Evolutionary conservation across 2,113 vertebrate species (phyloP).

Genomic region (Corythaixoides concolor): DNA sequence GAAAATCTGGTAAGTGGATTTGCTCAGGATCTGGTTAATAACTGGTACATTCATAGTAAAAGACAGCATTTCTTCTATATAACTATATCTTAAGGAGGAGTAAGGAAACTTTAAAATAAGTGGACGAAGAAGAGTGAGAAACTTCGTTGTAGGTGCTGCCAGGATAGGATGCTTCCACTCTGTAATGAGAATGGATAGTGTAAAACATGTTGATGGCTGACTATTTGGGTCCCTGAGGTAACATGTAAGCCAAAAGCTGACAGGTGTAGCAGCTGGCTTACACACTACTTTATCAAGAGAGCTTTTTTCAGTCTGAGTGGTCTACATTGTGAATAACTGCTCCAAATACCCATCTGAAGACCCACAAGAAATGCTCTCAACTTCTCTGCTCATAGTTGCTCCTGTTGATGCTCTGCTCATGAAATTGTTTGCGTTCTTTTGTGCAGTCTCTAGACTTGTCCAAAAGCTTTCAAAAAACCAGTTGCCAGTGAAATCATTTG

Average conservation of each 20-base stretch:
- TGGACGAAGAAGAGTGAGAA: not conserved
- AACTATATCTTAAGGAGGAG: not conserved
- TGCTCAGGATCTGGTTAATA: not conserved
- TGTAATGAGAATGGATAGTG: not conserved
- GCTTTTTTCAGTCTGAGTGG: not conserved
- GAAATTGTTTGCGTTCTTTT: not conserved
- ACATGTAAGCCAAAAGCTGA: not conserved
- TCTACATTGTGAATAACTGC: not conserved
- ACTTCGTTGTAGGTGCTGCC: not conserved
- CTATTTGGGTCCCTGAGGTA: not conserved
- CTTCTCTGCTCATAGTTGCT: not conserved
- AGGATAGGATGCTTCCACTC: not conserved
- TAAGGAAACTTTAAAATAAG: not conserved
- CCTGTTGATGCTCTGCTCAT: not conserved
- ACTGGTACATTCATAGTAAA: not conserved
- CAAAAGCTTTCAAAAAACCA: not conserved
- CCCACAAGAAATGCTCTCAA: not conserved
- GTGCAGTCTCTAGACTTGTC: not conserved
- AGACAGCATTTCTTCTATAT: not conserved
- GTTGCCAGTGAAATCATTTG: not conserved
- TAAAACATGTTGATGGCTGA: not conserved
- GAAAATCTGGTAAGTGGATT: not conserved
- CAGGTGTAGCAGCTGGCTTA: not conserved
- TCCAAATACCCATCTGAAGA: not conserved
- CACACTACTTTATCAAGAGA: not conserved